These are phyloP conservation scores for Caenorhabditis auriculariae DNA, from an alignment of 2,888 invertebrate species.

Conservation along the genomic window DNA sequence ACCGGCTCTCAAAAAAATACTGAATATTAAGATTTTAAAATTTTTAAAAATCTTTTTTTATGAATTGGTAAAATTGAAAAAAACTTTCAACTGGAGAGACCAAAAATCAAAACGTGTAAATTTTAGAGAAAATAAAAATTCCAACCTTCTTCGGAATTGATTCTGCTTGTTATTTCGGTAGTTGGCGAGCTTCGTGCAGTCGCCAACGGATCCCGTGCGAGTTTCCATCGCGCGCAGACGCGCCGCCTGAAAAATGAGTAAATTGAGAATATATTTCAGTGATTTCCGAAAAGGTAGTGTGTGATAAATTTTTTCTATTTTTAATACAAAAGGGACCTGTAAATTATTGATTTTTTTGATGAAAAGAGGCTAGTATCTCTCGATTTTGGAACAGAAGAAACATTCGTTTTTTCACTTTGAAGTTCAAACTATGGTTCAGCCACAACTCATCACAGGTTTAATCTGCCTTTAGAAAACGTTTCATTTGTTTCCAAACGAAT, in stretches of 20 bases:
- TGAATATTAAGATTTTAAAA: too few relatives aligned
- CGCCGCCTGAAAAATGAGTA: constrained; percentile 27
- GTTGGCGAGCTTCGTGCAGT: constrained; percentile 35
- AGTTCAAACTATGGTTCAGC: too few relatives aligned
- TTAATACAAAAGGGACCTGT: background rate
- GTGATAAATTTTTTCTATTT: background rate
- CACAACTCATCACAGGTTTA: too few relatives aligned
- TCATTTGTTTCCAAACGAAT: too few relatives aligned
- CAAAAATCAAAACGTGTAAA: too few relatives aligned
- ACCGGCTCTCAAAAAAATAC: too few relatives aligned
- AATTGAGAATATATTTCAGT: background rate
- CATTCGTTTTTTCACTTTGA: too few relatives aligned
- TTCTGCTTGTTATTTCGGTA: constrained; percentile 32
- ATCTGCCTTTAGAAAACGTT: too few relatives aligned
- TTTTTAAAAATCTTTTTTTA: too few relatives aligned
- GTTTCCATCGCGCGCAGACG: constrained; percentile 44
- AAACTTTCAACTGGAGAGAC: too few relatives aligned
- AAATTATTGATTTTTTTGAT: background rate
- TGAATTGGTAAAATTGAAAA: too few relatives aligned
- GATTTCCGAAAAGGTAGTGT: background rate
- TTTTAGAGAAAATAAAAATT: background rate
- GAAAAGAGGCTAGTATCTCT: background rate
- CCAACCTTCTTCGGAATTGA: constrained; percentile 41
- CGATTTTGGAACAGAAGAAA: too few relatives aligned
- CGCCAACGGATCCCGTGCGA: constrained; percentile 42